These are phyloP conservation scores for Thripadectes ignobilis DNA, from an alignment of 2,797 vertebrate genomes.

Conservation along the genomic window DNA sequence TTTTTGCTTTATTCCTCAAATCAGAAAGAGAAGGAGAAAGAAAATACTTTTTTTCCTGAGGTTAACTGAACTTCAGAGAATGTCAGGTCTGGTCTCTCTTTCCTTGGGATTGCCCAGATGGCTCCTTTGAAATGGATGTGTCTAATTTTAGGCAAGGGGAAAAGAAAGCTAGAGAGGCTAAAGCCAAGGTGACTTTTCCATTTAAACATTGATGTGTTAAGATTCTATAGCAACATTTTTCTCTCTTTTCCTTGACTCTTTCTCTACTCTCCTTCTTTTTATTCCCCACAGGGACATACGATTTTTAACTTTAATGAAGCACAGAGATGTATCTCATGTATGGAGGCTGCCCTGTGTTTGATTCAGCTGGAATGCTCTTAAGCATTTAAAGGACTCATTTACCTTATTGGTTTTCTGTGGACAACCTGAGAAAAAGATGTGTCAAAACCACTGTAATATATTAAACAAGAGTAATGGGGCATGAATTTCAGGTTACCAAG, in stretches of 20 bases:
- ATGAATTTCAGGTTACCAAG: neutral
- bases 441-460: neutral
- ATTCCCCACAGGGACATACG: accelerated
- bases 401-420: neutral
- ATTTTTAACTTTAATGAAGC: neutral
- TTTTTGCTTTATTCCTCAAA: neutral
- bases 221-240: neutral
- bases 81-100: neutral
- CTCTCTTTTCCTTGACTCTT: neutral
- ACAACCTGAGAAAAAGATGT: neutral
- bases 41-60: neutral
- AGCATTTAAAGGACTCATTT: neutral
- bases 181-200: constrained; percentile 44
- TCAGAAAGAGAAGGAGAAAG: neutral
- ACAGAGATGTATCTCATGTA: neutral
- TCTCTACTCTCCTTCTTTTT: neutral
- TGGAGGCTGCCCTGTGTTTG: neutral
- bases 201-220: neutral
- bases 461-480: neutral
- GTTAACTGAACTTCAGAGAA: constrained; percentile 17
- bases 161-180: neutral
- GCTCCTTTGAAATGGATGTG: constrained; percentile 41
- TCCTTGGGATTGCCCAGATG: constrained; percentile 32
- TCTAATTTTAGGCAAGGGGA: constrained; percentile 44
- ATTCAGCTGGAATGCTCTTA: neutral